Evolutionary conservation across 2,113 vertebrate species (phyloP), one percentile per base, ranked within the genome.

Genomic region (Gulo gulo): DNA sequence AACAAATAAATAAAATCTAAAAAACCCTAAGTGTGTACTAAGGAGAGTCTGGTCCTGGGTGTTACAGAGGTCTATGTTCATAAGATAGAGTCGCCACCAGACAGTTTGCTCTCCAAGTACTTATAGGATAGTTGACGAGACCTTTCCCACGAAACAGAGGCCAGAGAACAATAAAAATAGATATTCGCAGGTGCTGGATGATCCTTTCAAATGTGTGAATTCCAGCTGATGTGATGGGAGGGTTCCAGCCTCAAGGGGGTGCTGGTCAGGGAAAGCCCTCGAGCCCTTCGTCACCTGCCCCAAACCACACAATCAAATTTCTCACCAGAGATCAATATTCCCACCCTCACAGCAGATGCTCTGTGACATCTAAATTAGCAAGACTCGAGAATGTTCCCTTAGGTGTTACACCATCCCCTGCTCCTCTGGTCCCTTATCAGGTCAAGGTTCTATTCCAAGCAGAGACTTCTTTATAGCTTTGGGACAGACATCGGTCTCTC

Each of bases 271-370:
- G 52, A 50, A 61, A 59, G 9, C 14, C 34, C 39, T 6, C 4
- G 3, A 15, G 42, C 4, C 12, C 29, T 29, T 42, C 5, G 4
- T 88, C 73, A 13, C 61, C 34, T 16, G 81, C 50, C 57, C 20
- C 79, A 87, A 69, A 52, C 50, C 24, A 36, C 78, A 18, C 4
- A 2, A 42, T 71, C 36, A 39, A 16, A 0, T n/a, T 74, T 81
- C 45, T 86, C 89, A 24, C 67, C 47, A 52, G 88, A 18, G 47
- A 11, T 73, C 84, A 42, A 2, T 79, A 69, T 20, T 61, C 50
- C 45, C 34, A 2, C 13, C 50, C 39, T 20, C 2, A 4, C 0
- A 5, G 20, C 0, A 78, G 67, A 13, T 7, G 69, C 47, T 0
- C 4, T 18, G 21, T 23, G 92, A n/a, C 86, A 92, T 31, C 18